Conservation (phyloP, 2,113 vertebrate genomes). For the Crotalus helleri region DNA sequence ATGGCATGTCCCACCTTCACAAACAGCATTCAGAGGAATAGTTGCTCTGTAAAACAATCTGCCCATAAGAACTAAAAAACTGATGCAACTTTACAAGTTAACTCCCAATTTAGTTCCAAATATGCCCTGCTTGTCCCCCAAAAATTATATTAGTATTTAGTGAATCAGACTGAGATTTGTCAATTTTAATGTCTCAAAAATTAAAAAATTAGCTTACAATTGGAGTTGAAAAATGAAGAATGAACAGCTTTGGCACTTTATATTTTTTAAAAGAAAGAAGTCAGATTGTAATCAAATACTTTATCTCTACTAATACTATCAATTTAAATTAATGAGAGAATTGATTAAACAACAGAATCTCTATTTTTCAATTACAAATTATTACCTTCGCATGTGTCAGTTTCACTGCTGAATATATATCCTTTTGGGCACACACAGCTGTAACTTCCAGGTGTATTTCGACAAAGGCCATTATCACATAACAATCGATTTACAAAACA, state of each 20-base stretch:
- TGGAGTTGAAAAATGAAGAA: background rate
- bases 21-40: background rate
- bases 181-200: background rate
- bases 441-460: slow-evolving; percentile 74
- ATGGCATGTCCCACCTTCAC: background rate
- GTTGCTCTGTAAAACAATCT: background rate
- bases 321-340: background rate
- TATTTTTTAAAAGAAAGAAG: background rate
- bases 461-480: slow-evolving; percentile 76
- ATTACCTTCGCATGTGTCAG: slow-evolving; percentile 77
- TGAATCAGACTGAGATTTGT: background rate
- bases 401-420: slow-evolving; percentile 69
- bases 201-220: background rate
- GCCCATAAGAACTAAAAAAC: background rate
- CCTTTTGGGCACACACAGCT: slow-evolving; percentile 76
- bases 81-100: background rate
- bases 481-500: slow-evolving; percentile 71
- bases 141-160: background rate
- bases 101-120: too few species aligned
- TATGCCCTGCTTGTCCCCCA: too few species aligned
- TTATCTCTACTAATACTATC: accelerated
- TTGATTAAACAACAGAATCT: background rate
- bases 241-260: background rate
- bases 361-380: background rate
- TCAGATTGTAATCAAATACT: accelerated